These are phyloP conservation scores for Drosophila hawaiiensis DNA, from an alignment of 2,888 invertebrate genomes.

Conservation along the genomic window DNA sequence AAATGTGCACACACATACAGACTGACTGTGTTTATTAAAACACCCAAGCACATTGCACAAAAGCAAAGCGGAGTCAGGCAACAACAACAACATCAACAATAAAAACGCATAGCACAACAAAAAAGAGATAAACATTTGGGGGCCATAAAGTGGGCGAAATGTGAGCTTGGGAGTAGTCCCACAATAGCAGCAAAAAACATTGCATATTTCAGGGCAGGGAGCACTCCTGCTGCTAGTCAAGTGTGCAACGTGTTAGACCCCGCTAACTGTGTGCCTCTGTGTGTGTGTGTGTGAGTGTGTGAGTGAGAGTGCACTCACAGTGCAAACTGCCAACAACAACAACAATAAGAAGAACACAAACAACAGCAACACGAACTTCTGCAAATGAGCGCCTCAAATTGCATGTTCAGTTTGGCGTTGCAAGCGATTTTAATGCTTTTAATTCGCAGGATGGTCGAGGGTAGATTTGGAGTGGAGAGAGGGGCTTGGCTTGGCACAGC, in stretches of 20 bases:
- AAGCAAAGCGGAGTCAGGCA: slow-evolving; percentile 43
- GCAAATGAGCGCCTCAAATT: slow-evolving; percentile 62
- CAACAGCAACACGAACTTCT: slow-evolving; percentile 28
- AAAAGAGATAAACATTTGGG: slow-evolving; percentile 50
- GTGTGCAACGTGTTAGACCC: slow-evolving; percentile 54
- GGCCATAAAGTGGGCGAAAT: slow-evolving; percentile 75
- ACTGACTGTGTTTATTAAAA: slow-evolving; percentile 70
- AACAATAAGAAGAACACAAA: slow-evolving; percentile 22
- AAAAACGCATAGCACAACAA: slow-evolving; percentile 39
- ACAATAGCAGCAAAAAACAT: slow-evolving; percentile 47
- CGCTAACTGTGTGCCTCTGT: slow-evolving; percentile 16
- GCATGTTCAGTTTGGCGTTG: slow-evolving; percentile 67
- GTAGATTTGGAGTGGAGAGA: background rate
- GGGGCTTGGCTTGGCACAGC: slow-evolving; percentile 6
- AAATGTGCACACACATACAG: slow-evolving; percentile 15
- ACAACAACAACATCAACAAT: slow-evolving; percentile 23
- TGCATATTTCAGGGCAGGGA: slow-evolving; percentile 70
- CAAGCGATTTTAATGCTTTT: slow-evolving; percentile 73
- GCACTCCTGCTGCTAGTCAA: slow-evolving; percentile 58
- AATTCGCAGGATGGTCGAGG: slow-evolving; percentile 38
- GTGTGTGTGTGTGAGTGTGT: slow-evolving; percentile 17
- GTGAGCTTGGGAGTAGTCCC: slow-evolving; percentile 52
- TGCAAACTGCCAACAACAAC: slow-evolving; percentile 31
- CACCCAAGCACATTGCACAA: slow-evolving; percentile 66
- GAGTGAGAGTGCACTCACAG: slow-evolving; percentile 31